A percentile compares a stretch with the other conserved stretches of the same genome.
Conservation (phyloP, 2,888 invertebrate species). For the Ischnus inquisitorius region DNA sequence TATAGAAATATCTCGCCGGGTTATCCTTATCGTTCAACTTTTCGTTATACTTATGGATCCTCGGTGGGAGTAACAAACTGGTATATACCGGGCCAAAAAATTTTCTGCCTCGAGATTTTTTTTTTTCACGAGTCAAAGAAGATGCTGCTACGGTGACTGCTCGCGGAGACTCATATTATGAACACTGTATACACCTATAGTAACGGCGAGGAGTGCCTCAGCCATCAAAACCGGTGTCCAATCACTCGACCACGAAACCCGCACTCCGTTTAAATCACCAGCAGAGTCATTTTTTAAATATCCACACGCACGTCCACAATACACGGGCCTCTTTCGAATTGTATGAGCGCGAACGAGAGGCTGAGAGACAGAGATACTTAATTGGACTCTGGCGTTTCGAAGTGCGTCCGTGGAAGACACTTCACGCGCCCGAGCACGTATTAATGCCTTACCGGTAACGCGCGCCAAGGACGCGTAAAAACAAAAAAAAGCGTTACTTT, state of each 20-base stretch:
- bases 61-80: conserved; percentile 28
- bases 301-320: conserved; percentile 14
- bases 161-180: not conserved
- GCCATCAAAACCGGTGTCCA: conserved; percentile 66
- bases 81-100: conserved; percentile 58
- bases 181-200: conserved; percentile 24
- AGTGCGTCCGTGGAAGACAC: conserved; percentile 56
- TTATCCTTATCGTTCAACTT: conserved; percentile 61
- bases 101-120: conserved; percentile 54
- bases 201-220: conserved; percentile 27
- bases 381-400: conserved; percentile 61
- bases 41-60: conserved; percentile 62
- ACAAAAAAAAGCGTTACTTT: conserved; percentile 28
- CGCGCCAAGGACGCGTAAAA: conserved; percentile 52
- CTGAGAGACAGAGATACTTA: conserved; percentile 41
- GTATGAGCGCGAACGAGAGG: not conserved
- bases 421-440: conserved; percentile 41
- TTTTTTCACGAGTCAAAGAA: conserved; percentile 55
- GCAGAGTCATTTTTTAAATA: conserved; percentile 56
- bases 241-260: conserved; percentile 59
- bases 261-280: conserved; percentile 65
- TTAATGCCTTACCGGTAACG: conserved; percentile 54
- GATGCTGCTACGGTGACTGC: conserved; percentile 16
- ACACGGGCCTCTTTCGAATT: not conserved
- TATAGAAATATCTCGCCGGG: conserved; percentile 60